These are phyloP conservation scores for Machimus atricapillus DNA, from an alignment of 2,888 invertebrate species.

Conservation along the genomic window DNA sequence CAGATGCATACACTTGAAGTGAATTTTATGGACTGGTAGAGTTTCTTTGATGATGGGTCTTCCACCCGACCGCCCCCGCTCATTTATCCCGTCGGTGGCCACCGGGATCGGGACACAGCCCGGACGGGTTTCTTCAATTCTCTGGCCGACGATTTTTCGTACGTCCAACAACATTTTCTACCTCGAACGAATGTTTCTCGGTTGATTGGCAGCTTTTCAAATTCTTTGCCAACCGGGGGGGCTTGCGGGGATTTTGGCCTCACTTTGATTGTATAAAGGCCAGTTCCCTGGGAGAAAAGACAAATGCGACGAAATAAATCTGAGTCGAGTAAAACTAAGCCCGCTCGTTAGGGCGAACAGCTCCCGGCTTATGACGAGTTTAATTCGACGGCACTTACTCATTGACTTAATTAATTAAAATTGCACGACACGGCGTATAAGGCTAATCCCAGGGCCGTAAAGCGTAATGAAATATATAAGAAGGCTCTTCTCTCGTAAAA, in stretches of 20 bases:
- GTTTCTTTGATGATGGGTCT: background rate
- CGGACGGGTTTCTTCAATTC: background rate
- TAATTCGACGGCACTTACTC: background rate
- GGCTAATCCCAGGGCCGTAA: background rate
- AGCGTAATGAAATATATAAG: background rate
- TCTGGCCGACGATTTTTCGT: background rate
- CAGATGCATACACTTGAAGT: background rate
- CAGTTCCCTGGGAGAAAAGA: background rate
- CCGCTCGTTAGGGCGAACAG: background rate
- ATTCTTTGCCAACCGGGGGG: background rate
- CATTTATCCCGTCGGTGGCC: no score
- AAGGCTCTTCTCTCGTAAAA: background rate
- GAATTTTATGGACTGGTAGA: conserved; percentile 16
- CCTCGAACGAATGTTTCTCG: background rate
- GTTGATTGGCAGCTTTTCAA: conserved; percentile 14
- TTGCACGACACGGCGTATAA: background rate
- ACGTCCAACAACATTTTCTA: background rate
- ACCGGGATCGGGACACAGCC: background rate
- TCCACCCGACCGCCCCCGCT: background rate
- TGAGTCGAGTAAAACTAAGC: background rate
- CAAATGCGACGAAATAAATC: background rate
- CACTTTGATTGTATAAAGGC: background rate
- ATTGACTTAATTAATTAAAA: background rate
- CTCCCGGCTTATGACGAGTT: background rate
- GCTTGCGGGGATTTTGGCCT: background rate